A percentile compares a stretch with the other conserved stretches of the same genome.
Conservation (phyloP, 2,888 invertebrate genomes). For the Eupithecia vulgata region DNA sequence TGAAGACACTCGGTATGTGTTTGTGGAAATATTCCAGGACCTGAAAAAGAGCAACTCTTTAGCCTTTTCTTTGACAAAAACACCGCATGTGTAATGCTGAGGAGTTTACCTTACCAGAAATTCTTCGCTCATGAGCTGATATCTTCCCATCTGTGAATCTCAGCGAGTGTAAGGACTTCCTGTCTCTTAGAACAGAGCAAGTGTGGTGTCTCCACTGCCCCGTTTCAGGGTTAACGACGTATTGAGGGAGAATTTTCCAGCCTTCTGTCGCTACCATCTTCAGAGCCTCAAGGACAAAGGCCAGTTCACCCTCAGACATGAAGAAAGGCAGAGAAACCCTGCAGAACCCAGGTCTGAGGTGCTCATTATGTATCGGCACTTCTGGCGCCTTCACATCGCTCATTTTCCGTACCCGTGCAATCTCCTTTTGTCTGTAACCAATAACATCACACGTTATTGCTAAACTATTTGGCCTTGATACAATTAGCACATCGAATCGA, state of each 20-base stretch:
- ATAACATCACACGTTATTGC: constrained; percentile 39
- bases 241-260: constrained; percentile 95
- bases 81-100: neutral
- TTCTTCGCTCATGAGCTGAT: constrained; percentile 87
- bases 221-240: constrained; percentile 93
- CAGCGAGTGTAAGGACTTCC: constrained; percentile 92
- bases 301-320: constrained; percentile 90
- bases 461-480: constrained; percentile 50
- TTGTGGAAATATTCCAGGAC: constrained; percentile 89
- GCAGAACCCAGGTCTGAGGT: constrained; percentile 93
- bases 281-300: constrained; percentile 92
- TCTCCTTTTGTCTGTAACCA: constrained; percentile 75
- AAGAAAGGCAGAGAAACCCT: constrained; percentile 94
- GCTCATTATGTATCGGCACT: constrained; percentile 84
- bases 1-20: constrained; percentile 90
- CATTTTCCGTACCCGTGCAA: constrained; percentile 72
- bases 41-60: constrained; percentile 59
- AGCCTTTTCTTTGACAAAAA: constrained; percentile 10
- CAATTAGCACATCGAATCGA: constrained; percentile 47
- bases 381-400: constrained; percentile 75
- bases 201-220: constrained; percentile 95
- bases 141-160: constrained; percentile 90
- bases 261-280: constrained; percentile 95
- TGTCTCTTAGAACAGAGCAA: constrained; percentile 90
- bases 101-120: constrained; percentile 77